A percentile compares a stretch with the other conserved stretches of the same genome.
These are phyloP conservation scores for Enteromius mattozi DNA, from an alignment of 2,797 vertebrate genomes.

Conservation along the genomic window DNA sequence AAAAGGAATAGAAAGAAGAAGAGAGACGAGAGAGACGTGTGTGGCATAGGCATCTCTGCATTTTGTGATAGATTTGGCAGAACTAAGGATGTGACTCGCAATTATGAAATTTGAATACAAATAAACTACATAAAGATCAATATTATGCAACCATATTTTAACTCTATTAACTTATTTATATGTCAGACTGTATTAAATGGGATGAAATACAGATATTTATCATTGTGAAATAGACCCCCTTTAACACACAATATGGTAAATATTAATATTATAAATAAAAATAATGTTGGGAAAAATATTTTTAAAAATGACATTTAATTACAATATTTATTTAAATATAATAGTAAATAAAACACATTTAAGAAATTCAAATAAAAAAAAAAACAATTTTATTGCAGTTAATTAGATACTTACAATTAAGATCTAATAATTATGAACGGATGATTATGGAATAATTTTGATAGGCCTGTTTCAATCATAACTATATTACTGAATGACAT, in stretches of 20 bases:
- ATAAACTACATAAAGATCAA: neutral
- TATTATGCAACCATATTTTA: neutral
- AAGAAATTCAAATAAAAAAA: neutral
- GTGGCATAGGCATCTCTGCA: neutral
- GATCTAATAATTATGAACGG: neutral
- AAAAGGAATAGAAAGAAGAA: slow-evolving; percentile 23
- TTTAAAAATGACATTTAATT: neutral
- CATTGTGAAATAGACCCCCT: neutral
- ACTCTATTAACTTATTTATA: neutral
- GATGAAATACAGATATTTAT: neutral
- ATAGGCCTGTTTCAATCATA: neutral
- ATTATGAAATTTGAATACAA: neutral
- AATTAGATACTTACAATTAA: neutral
- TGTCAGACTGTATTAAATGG: neutral
- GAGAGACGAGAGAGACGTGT: neutral
- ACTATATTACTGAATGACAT: neutral
- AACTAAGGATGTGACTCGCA: neutral
- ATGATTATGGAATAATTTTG: neutral
- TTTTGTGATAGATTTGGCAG: slow-evolving; percentile 7
- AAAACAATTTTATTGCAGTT: neutral
- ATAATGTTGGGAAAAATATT: neutral
- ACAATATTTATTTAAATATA: neutral
- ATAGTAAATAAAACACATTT: neutral
- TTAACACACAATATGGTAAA: neutral
- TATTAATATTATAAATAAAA: neutral